Evolutionary conservation across 2,888 invertebrate species (phyloP).

Genomic region (Augochlorella aurata): DNA sequence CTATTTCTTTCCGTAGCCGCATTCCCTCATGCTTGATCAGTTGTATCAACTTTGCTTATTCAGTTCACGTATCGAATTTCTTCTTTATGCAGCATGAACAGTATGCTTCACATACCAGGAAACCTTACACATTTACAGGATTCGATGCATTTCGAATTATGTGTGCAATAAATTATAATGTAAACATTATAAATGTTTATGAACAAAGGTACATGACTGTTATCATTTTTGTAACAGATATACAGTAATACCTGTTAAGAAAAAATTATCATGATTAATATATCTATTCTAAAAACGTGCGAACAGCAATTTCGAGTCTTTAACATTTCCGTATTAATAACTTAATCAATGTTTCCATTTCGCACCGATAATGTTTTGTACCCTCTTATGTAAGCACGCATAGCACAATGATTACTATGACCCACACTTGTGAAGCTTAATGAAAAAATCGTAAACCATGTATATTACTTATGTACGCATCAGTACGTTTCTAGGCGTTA

Average conservation of each 20-base stretch:
- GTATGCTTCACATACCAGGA: background rate
- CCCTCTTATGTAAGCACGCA: slow-evolving; percentile 2
- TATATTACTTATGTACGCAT: background rate
- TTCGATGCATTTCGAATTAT: background rate
- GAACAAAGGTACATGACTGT: background rate
- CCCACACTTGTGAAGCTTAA: slow-evolving; percentile 10
- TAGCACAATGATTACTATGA: background rate
- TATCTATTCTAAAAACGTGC: background rate
- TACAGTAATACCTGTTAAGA: background rate
- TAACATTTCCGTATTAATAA: slow-evolving; percentile 11
- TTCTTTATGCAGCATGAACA: slow-evolving; percentile 5
- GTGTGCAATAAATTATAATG: background rate
- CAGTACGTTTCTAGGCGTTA: background rate
- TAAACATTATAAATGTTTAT: background rate
- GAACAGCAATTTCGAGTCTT: background rate
- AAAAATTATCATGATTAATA: slow-evolving; percentile 19
- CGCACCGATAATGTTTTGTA: background rate
- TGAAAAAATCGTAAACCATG: background rate
- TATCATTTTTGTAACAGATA: background rate
- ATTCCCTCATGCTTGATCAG: slow-evolving; percentile 44
- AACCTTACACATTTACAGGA: background rate
- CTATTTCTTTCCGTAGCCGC: slow-evolving; percentile 49
- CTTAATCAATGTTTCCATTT: slow-evolving; percentile 2
- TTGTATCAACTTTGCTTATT: slow-evolving; percentile 26
- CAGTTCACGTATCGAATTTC: background rate